Evolutionary conservation across 2,797 vertebrate genomes (phyloP).

Genomic region (Gadopsis bispinosus): DNA sequence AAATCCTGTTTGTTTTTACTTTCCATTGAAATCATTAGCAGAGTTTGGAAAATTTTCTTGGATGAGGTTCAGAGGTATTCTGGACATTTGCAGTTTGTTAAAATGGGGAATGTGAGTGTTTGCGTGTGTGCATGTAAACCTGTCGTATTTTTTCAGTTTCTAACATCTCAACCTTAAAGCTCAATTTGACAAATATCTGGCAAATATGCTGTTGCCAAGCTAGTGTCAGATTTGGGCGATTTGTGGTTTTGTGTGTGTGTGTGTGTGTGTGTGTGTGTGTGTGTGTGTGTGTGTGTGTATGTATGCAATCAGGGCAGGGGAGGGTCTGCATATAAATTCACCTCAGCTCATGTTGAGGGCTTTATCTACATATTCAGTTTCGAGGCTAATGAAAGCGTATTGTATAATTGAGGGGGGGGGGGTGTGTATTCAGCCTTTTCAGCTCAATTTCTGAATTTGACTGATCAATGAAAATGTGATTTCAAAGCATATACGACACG

Average conservation of each 20-base stretch:
- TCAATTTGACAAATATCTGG: constrained; percentile 58
- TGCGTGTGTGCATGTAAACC: constrained; percentile 46
- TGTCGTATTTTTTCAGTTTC: constrained; percentile 51
- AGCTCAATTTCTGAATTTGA: constrained; percentile 18
- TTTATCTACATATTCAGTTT: constrained; percentile 34
- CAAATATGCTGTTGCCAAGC: constrained; percentile 48
- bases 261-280: background rate
- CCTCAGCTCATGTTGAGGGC: constrained; percentile 1
- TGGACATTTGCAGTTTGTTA: constrained; percentile 65
- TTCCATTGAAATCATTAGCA: constrained; percentile 83
- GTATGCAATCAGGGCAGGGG: background rate
- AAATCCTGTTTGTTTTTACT: constrained; percentile 76
- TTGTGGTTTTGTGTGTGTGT: background rate
- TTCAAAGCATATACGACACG: background rate
- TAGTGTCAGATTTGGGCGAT: constrained; percentile 39
- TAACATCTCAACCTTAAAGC: constrained; percentile 58
- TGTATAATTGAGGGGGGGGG: background rate
- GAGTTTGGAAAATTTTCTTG: constrained; percentile 78
- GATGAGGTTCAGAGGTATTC: constrained; percentile 79
- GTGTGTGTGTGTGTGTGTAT: background rate
- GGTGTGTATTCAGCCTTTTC: background rate
- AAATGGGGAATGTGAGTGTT: constrained; percentile 47
- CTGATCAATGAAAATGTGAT: constrained; percentile 20
- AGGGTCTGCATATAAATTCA: constrained; percentile 23
- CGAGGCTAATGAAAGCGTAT: background rate